Evolutionary conservation across 2,797 vertebrate genomes (phyloP), one percentile per base, ranked within the genome.

Genomic region (Sus cebifrons): DNA sequence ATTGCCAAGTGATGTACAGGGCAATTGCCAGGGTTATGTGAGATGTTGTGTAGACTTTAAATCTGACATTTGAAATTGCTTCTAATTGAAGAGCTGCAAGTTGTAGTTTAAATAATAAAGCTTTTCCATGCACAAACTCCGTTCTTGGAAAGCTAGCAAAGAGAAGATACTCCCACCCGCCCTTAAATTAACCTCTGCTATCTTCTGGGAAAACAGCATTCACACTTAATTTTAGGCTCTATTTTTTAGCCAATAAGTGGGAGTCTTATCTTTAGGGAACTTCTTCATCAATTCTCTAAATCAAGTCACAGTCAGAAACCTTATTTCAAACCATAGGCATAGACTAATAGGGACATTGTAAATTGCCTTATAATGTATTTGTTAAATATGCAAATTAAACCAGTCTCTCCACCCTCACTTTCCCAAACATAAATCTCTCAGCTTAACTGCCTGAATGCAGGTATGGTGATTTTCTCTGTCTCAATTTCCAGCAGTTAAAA

Each of bases 401-500:
- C 32, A 81, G 54, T 64, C 32, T 94, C 64, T 93, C 36, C 71
- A 89, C 64, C 68, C 36, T 87, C 67, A 18, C 40, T 91, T 96
- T 79, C 65, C 23, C 70, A 67, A 88, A 75, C 60, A 85, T 52
- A 84, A 93, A 87, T 90, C 74, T 91, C 64, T 92, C 52, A 44
- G 54, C 10, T 92, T 81, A 87, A 60, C 81, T 83, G 56, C 77
- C 58, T 88, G 56, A 88, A 23, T 85, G 77, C 58, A 96, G 88
- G 86, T 97, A 89, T 56, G 52, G 40, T 96, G 68, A 89, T 91
- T 97, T 95, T 92, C 74, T 89, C 81, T 90, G 32, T 78, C 64
- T 93, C 93, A 92, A 71, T 94, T 92, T 96, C 83, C 56, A 86
- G 60, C 86, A 74, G 78, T 90, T 97, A 96, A 94, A 96, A 95